Evolutionary conservation across 2,797 vertebrate species (phyloP).

Genomic region (Sylvilagus floridanus): DNA sequence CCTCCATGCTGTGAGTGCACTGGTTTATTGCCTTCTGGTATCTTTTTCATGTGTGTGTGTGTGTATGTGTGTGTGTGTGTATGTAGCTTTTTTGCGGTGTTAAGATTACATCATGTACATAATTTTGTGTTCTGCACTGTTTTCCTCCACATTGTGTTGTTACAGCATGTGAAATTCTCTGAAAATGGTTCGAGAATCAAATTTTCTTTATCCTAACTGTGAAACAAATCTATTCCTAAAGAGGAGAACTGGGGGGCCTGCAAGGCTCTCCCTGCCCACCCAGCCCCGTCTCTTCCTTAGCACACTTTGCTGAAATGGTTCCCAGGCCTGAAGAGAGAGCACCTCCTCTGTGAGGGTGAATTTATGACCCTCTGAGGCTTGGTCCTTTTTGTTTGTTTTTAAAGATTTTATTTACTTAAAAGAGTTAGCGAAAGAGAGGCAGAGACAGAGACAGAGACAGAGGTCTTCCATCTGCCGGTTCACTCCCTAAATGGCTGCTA

Average conservation of each 20-base stretch:
- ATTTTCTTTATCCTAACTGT: background rate
- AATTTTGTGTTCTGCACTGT: background rate
- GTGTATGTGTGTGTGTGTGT: background rate
- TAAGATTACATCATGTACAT: background rate
- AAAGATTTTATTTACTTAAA: too few species aligned
- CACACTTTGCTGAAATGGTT: background rate
- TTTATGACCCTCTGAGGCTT: background rate
- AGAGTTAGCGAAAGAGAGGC: too few species aligned
- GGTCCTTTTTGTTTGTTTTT: too few species aligned
- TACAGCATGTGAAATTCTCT: background rate
- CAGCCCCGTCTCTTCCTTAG: background rate
- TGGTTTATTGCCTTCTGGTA: background rate
- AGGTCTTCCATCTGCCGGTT: too few species aligned
- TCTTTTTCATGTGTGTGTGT: background rate
- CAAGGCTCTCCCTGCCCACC: background rate
- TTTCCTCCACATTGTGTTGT: conserved; percentile 1
- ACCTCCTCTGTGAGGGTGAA: background rate
- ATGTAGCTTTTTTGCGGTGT: background rate
- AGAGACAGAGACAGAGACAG: too few species aligned
- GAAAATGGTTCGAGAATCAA: conserved; percentile 35
- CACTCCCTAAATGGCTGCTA: too few species aligned
- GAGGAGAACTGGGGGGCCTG: background rate
- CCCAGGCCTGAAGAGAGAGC: background rate
- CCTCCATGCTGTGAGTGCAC: background rate
- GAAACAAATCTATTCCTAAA: background rate